Percentiles rank a stretch among this genome's conserved stretches.
phyloP scores from a whole-genome alignment of 2,113 vertebrate species.

The Conger conger region DNA sequence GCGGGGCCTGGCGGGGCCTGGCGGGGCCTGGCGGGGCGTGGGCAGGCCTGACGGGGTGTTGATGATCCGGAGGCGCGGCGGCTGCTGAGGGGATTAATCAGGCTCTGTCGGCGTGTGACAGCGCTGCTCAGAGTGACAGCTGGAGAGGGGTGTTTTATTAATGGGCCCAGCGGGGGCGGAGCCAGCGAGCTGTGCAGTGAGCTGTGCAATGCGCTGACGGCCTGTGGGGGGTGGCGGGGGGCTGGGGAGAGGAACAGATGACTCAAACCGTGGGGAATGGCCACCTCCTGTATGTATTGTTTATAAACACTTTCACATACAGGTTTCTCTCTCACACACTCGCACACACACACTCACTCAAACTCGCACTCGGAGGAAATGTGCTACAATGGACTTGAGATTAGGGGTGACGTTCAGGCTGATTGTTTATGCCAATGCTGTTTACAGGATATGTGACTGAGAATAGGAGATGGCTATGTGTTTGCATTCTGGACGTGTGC shows the following conservation, averaged over 20 bases:
- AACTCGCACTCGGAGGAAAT: background rate
- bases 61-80: background rate
- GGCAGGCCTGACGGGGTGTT: background rate
- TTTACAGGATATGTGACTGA: background rate
- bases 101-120: background rate
- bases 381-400: background rate
- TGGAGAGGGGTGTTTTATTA: background rate
- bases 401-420: background rate
- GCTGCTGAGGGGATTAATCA: background rate
- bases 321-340: too few relatives aligned
- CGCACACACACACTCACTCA: too few relatives aligned
- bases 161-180: background rate
- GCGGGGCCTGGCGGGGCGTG: too few relatives aligned
- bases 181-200: background rate
- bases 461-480: background rate
- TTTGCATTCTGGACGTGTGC: background rate
- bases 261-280: too few relatives aligned
- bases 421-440: background rate
- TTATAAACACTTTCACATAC: too few relatives aligned
- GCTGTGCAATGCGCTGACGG: background rate
- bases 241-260: background rate
- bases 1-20: background rate
- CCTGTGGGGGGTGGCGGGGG: background rate
- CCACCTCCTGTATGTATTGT: too few relatives aligned
- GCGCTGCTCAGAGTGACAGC: background rate